Evolutionary conservation across 2,797 vertebrate genomes (phyloP), one percentile per base, ranked within the genome.

Genomic region (Spheniscus humboldti): DNA sequence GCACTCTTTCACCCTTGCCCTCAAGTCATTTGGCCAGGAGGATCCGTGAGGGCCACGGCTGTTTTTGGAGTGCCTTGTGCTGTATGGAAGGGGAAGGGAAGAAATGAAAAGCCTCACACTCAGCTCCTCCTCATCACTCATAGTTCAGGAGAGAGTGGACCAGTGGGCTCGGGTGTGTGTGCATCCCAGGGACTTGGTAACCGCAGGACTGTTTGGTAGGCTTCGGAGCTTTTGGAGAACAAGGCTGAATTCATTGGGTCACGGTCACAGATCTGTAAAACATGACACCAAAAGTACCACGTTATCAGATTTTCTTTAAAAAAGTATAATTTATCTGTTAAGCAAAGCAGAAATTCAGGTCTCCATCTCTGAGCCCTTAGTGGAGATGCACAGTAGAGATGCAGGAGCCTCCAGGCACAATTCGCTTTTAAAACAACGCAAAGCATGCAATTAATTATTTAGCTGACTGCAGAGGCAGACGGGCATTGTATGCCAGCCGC

Each of bases 391-490:
- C 71, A 45, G 68, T 31, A 69, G 75, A 60, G 75, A 41, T 72
- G 74, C 76, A 67, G 86, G 64, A 85, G 43, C 81, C 78, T 94
- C 16, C 60, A 76, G 88, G 75, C 74, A 66, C 52, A n/a, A 19
- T 14, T 63, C 31, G 12, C 56, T 87, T 82, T 27, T 76, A 37
- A 85, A 89, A 39, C 63, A 37, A 47, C 7, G 11, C 43, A 45
- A n/a, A 93, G 91, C 78, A 80, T 77, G 53, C 72, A 55, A 18
- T 95, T 48, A 88, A 45, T 92, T 82, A 92, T 92, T 93, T 74
- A 93, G 75, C 89, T 89, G 78, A 48, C 67, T 80, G 2, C 52
- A 57, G 78, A 79, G 74, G 81, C 81, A 95, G 86, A 79, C 7
- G 0, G 67, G 68, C 77, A 62, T 0, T 1, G 63, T 17, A 1